Conservation (phyloP, 2,797 vertebrate genomes). For the Danio jaintianensis region DNA sequence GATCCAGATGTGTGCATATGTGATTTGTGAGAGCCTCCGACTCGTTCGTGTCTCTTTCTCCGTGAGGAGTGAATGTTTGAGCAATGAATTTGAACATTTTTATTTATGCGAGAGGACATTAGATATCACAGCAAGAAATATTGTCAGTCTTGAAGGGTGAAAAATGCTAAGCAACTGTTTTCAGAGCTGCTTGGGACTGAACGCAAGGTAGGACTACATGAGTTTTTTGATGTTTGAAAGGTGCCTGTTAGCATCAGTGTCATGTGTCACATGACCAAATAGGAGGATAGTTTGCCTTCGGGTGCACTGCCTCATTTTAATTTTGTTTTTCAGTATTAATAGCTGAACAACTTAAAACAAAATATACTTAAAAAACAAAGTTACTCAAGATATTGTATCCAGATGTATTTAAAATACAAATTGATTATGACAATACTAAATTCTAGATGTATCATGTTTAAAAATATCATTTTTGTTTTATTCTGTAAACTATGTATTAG, state of each 20-base stretch:
- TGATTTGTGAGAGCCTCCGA: slow-evolving; percentile 41
- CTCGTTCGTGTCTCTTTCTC: slow-evolving; percentile 16
- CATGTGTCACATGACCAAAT: slow-evolving; percentile 1
- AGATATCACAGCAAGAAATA: background rate
- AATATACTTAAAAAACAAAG: too few species aligned
- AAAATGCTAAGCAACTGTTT: slow-evolving; percentile 42
- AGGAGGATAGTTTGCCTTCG: too few species aligned
- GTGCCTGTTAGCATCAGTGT: background rate
- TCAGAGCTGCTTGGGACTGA: slow-evolving; percentile 33
- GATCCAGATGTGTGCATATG: slow-evolving; percentile 55
- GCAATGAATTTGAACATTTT: slow-evolving; percentile 14
- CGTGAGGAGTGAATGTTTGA: slow-evolving; percentile 3
- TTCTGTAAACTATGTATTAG: too few species aligned
- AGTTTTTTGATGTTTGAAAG: background rate
- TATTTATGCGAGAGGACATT: background rate
- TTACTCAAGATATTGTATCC: too few species aligned
- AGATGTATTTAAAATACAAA: too few species aligned
- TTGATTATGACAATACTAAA: too few species aligned
- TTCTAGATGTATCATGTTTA: too few species aligned
- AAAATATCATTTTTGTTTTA: too few species aligned
- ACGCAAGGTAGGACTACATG: slow-evolving; percentile 19
- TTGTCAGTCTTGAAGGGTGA: background rate
- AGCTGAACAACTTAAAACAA: too few species aligned
- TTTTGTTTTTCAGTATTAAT: too few species aligned
- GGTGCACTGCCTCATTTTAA: too few species aligned